These are phyloP conservation scores for Sphecodes monilicornis DNA, from an alignment of 2,888 invertebrate genomes.

Conservation along the genomic window DNA sequence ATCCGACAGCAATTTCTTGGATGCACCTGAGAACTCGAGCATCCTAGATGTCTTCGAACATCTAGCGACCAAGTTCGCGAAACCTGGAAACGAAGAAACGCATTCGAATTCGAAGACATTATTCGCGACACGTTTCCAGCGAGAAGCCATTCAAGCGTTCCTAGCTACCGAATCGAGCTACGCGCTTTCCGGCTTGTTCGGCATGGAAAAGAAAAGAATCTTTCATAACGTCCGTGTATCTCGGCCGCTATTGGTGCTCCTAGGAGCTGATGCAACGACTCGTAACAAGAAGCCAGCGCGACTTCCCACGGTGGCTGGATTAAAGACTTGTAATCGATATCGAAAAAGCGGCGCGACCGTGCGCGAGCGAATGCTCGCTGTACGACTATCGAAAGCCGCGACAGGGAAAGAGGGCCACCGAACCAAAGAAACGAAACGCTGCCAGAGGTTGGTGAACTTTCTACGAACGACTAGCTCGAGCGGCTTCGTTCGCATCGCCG, in stretches of 20 bases:
- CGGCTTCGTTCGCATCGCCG: constrained; percentile 61
- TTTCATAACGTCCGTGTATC: neutral
- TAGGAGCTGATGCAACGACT: neutral
- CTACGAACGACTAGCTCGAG: constrained; percentile 50
- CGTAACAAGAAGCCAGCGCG: constrained; percentile 7
- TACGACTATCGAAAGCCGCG: constrained; percentile 22
- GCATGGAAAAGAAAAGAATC: neutral
- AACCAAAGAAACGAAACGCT: constrained; percentile 41
- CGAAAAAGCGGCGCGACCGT: neutral
- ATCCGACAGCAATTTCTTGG: too few relatives aligned
- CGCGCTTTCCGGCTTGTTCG: neutral
- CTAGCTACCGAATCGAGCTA: neutral
- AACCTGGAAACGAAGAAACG: neutral
- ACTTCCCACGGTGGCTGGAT: constrained; percentile 18
- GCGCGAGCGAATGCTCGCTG: neutral
- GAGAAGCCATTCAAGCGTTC: constrained; percentile 10
- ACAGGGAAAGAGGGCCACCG: constrained; percentile 37
- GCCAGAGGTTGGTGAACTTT: constrained; percentile 73
- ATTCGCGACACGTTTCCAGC: constrained; percentile 42
- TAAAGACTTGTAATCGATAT: constrained; percentile 16
- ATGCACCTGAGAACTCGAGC: too few relatives aligned
- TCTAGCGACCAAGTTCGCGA: neutral
- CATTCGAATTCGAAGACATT: neutral
- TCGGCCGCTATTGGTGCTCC: neutral
- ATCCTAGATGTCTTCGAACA: neutral